Conservation (phyloP, 2,113 vertebrate genomes). For the Octodon degus region DNA sequence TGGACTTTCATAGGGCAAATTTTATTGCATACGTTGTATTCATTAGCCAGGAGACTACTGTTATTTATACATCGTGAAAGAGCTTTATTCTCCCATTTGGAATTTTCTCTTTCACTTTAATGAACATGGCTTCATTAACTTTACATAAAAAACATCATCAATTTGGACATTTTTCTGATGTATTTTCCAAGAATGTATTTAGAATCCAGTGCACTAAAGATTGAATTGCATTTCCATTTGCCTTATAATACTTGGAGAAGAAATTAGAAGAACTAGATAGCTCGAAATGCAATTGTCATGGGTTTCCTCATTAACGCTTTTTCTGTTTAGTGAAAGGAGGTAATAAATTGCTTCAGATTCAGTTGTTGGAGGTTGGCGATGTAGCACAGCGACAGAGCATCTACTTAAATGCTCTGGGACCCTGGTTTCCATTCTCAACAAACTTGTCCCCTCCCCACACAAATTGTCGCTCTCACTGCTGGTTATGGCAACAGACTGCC, state of each 20-base stretch:
- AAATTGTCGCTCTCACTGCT: slow-evolving; percentile 81
- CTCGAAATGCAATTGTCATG: slow-evolving; percentile 86
- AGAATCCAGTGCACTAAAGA: slow-evolving; percentile 92
- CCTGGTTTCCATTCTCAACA: background rate
- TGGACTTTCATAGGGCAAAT: background rate
- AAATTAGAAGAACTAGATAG: slow-evolving; percentile 88
- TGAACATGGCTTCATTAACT: slow-evolving; percentile 91
- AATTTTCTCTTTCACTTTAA: slow-evolving; percentile 93
- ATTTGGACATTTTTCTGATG: slow-evolving; percentile 92
- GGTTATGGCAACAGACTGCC: slow-evolving; percentile 90
- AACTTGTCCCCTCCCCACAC: background rate
- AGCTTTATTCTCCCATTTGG: slow-evolving; percentile 90
- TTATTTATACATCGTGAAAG: slow-evolving; percentile 90
- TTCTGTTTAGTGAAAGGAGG: slow-evolving; percentile 87
- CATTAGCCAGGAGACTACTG: slow-evolving; percentile 90
- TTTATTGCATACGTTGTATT: slow-evolving; percentile 67
- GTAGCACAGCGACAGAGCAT: background rate
- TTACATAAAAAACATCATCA: slow-evolving; percentile 90
- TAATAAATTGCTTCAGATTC: slow-evolving; percentile 91
- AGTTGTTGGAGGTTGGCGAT: slow-evolving; percentile 57
- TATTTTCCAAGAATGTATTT: slow-evolving; percentile 91
- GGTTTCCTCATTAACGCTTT: slow-evolving; percentile 80
- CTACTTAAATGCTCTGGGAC: background rate
- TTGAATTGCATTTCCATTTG: slow-evolving; percentile 89
- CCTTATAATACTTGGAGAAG: slow-evolving; percentile 90